These are phyloP conservation scores for Bombylius discolor DNA, from an alignment of 2,888 invertebrate genomes.

Conservation along the genomic window DNA sequence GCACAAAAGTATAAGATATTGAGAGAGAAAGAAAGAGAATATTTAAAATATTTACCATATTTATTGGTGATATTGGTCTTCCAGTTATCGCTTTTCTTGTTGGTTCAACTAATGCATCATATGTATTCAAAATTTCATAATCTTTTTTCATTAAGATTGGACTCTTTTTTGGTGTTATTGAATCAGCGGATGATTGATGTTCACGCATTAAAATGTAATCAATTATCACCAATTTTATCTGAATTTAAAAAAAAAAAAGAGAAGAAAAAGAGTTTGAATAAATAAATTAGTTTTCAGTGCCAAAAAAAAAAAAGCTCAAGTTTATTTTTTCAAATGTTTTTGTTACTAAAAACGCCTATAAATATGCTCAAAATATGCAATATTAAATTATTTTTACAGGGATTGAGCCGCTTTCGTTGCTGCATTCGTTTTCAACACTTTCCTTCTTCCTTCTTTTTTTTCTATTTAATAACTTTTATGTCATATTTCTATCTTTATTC, in stretches of 20 bases:
- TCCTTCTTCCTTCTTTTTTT: no score
- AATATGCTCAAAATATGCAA: no score
- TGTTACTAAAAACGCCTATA: no score
- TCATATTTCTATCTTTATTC: no score
- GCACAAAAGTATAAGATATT: no score
- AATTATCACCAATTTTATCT: slow-evolving; percentile 18
- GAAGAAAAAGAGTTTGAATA: neutral
- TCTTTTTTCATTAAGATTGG: neutral
- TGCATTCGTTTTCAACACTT: no score
- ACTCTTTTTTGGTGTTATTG: neutral
- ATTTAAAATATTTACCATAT: slow-evolving; percentile 1
- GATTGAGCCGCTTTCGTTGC: no score
- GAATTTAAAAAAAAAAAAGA: neutral
- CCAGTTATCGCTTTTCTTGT: neutral
- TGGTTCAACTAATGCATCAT: slow-evolving; percentile 1
- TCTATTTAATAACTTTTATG: no score
- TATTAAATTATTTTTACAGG: no score
- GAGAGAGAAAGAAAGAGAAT: no score
- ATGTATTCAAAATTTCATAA: neutral
- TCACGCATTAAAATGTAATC: slow-evolving; percentile 16
- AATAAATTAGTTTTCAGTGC: neutral
- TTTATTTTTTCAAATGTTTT: no score
- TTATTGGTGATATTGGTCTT: slow-evolving; percentile 1
- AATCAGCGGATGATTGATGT: neutral
- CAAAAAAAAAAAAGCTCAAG: no score